These are phyloP conservation scores for Coccyzus lansbergi DNA, from an alignment of 2,797 vertebrate genomes.

Conservation along the genomic window DNA sequence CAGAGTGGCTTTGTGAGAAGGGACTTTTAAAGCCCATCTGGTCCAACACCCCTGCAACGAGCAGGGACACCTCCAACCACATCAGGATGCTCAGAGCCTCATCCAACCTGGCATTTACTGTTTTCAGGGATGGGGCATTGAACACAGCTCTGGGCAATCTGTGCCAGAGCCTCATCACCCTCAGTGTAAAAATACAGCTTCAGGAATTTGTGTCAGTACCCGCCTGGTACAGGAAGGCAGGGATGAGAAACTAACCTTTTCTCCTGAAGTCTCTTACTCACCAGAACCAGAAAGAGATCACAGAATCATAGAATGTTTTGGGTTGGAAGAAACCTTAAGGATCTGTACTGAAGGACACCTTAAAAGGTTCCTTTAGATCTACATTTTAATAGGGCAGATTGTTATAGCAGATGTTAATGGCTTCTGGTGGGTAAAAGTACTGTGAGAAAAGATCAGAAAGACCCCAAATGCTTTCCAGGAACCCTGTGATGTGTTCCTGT, in stretches of 20 bases:
- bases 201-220: background rate
- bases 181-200: accelerated
- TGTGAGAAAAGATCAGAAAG: background rate
- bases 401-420: background rate
- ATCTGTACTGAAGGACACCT: background rate
- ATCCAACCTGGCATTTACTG: accelerated
- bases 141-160: background rate
- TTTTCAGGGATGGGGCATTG: background rate
- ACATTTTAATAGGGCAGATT: background rate
- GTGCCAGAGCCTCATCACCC: background rate
- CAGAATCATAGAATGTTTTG: no score
- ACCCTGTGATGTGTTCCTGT: background rate
- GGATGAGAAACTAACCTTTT: background rate
- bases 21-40: accelerated
- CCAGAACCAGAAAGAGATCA: background rate
- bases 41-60: background rate
- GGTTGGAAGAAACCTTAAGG: no score
- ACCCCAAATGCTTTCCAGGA: background rate
- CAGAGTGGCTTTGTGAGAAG: accelerated
- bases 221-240: background rate
- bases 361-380: background rate
- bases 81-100: background rate
- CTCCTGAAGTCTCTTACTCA: background rate
- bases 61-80: background rate
- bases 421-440: background rate